These are phyloP conservation scores for Criorhina ranunculi DNA, from an alignment of 2,888 invertebrate species.

Conservation along the genomic window DNA sequence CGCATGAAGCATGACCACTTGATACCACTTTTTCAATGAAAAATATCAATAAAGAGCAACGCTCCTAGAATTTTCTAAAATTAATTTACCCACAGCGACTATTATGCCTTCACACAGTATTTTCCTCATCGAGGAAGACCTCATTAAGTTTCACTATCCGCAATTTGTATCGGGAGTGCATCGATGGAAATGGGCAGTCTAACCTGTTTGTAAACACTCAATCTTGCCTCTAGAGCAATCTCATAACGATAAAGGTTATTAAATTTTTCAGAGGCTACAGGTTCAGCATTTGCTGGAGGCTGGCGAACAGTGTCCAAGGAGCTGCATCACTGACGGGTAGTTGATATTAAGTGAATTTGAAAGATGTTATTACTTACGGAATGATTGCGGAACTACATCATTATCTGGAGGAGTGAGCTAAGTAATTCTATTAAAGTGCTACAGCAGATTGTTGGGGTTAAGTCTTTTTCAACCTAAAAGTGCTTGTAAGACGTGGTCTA, in stretches of 20 bases:
- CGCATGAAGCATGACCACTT: too few species aligned
- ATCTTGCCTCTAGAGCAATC: constrained; percentile 42
- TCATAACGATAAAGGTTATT: constrained; percentile 66
- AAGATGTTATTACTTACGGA: constrained; percentile 27
- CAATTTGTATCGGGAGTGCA: constrained; percentile 5
- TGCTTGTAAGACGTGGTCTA: too few species aligned
- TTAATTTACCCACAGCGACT: not conserved
- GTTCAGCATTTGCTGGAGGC: not conserved
- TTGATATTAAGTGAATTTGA: constrained; percentile 33
- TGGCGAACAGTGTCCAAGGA: not conserved
- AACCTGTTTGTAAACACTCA: constrained; percentile 65
- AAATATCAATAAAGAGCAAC: not conserved
- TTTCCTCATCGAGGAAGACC: constrained; percentile 38
- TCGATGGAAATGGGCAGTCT: constrained; percentile 19
- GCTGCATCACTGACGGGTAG: not conserved
- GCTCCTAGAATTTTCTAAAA: not conserved
- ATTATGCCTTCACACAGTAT: not conserved
- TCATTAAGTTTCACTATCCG: constrained; percentile 40
- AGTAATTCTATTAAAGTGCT: too few species aligned
- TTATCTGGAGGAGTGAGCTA: not conserved
- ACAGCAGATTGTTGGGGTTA: too few species aligned
- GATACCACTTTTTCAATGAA: not conserved
- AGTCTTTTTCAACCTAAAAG: too few species aligned
- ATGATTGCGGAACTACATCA: not conserved
- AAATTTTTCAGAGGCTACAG: constrained; percentile 34